Evolutionary conservation across 2,797 vertebrate species (phyloP).

Genomic region (Aldrovandia affinis): DNA sequence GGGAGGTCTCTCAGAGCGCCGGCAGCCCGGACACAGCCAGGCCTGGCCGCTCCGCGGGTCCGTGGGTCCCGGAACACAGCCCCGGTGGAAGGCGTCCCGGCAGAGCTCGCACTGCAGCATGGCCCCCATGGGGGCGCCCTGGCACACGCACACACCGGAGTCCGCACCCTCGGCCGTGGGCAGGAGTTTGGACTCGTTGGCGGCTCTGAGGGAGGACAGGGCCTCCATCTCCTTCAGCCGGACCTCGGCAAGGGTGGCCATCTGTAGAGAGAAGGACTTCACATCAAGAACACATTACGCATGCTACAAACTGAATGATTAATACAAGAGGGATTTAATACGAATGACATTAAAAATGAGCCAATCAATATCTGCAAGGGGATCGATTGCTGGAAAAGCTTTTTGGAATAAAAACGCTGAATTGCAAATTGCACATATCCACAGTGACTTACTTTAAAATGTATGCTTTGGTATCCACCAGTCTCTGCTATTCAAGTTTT

Average conservation of each 20-base stretch:
- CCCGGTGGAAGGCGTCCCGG: conserved; percentile 85
- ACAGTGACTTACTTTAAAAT: too few relatives aligned
- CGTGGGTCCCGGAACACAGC: conserved; percentile 72
- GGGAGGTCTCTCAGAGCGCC: conserved; percentile 88
- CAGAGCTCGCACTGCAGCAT: conserved; percentile 97
- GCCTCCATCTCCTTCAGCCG: conserved; percentile 88
- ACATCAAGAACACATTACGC: neutral
- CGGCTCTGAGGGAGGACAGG: conserved; percentile 78
- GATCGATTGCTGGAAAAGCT: too few relatives aligned
- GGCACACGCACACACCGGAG: conserved; percentile 86
- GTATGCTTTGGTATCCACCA: too few relatives aligned
- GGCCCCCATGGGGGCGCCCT: conserved; percentile 82
- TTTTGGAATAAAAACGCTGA: too few relatives aligned
- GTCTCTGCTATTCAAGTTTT: too few relatives aligned
- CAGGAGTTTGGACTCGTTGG: conserved; percentile 84
- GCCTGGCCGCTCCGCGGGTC: conserved; percentile 67
- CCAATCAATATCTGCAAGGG: too few relatives aligned
- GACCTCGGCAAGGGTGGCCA: conserved; percentile 87
- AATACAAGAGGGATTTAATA: neutral
- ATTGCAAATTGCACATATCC: too few relatives aligned
- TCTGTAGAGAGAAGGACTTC: conserved; percentile 68
- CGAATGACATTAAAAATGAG: neutral
- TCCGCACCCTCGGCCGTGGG: conserved; percentile 71
- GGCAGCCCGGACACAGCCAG: conserved; percentile 93
- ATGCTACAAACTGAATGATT: neutral